Conservation (phyloP, 2,113 vertebrate species). For the Fregata magnificens region DNA sequence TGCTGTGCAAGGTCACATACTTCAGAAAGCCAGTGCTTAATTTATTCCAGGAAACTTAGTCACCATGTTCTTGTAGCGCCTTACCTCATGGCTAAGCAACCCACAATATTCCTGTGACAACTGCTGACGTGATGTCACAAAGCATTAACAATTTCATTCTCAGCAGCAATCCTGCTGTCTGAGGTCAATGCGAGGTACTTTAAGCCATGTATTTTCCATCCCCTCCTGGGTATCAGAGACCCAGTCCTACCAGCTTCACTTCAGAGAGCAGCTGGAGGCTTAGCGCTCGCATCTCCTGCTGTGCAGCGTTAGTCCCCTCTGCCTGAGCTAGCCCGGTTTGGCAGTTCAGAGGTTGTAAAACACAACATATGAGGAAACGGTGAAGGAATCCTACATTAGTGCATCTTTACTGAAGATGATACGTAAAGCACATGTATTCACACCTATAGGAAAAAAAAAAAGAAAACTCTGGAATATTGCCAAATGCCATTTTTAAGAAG, state of each 20-base stretch:
- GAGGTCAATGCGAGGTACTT: not conserved
- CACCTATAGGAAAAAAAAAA: not conserved
- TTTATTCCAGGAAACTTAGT: slow-evolving; percentile 17
- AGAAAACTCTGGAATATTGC: not conserved
- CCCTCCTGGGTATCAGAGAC: not conserved
- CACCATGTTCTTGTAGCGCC: not conserved
- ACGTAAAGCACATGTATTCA: not conserved
- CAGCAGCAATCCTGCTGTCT: not conserved
- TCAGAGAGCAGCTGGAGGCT: not conserved
- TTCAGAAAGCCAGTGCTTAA: not conserved
- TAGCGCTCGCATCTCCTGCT: not conserved
- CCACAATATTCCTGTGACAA: not conserved
- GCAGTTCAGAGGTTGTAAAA: not conserved
- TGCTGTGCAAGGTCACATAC: not conserved
- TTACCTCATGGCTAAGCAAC: not conserved
- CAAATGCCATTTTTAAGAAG: not conserved
- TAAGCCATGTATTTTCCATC: not conserved
- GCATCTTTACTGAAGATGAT: not conserved
- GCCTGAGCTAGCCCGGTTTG: not conserved
- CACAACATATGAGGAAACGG: not conserved
- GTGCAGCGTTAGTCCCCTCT: not conserved
- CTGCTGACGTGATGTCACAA: not conserved
- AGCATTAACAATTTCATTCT: not conserved
- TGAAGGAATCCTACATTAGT: not conserved
- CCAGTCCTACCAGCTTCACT: not conserved